A percentile compares a stretch with the other conserved stretches of the same genome.
Conservation (phyloP, 1,140 invertebrate species). For the Aphis gossypii region DNA sequence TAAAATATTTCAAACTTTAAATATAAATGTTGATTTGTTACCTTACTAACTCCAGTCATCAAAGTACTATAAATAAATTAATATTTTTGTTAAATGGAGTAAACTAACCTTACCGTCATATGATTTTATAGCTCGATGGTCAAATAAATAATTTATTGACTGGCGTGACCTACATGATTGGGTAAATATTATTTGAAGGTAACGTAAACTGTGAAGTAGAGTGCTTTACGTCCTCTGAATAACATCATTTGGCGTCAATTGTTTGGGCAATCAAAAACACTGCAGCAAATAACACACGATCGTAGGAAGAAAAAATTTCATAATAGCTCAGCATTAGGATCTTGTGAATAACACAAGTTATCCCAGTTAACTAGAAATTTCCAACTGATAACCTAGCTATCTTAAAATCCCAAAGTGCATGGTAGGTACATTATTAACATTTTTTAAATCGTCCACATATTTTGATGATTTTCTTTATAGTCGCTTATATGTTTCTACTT, state of each 20-base stretch:
- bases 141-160: neutral
- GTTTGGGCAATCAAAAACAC: neutral
- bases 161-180: neutral
- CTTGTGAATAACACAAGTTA: neutral
- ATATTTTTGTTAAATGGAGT: neutral
- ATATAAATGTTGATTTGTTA: neutral
- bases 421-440: neutral
- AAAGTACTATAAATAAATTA: too few species aligned
- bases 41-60: neutral
- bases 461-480: neutral
- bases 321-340: neutral
- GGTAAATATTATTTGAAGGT: neutral
- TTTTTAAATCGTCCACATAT: neutral
- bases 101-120: neutral
- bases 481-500: neutral
- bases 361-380: neutral
- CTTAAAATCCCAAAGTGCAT: neutral
- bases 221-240: neutral
- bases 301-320: neutral
- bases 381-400: neutral
- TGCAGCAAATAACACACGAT: neutral
- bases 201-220: neutral
- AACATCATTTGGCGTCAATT: neutral
- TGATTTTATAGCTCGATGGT: neutral
- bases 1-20: too few species aligned